A percentile compares a stretch with the other conserved stretches of the same genome.
Conservation (phyloP, 2,797 vertebrate species). For the Pogonophryne albipinna region DNA sequence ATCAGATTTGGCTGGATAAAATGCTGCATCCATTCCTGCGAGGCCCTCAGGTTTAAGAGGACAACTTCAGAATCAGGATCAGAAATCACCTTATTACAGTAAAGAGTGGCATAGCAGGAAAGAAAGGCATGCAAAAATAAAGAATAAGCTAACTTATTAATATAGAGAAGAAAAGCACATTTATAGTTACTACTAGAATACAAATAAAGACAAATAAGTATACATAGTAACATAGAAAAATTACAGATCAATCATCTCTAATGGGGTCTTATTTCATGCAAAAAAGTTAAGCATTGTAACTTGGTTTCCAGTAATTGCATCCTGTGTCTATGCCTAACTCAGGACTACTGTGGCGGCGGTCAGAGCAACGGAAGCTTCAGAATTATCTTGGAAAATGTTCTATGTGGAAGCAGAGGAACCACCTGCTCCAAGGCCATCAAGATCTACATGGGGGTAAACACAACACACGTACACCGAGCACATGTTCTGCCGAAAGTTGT, state of each 20-base stretch:
- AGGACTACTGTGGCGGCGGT: slow-evolving; percentile 88
- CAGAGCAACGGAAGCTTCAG: slow-evolving; percentile 84
- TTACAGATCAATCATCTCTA: background rate
- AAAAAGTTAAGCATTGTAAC: background rate
- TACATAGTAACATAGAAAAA: background rate
- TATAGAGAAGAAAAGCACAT: too few species aligned
- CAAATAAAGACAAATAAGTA: background rate
- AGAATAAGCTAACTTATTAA: too few species aligned
- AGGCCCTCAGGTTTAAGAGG: background rate
- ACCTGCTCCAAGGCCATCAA: slow-evolving; percentile 95
- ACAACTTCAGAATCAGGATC: too few species aligned
- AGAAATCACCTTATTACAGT: too few species aligned
- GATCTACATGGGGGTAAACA: slow-evolving; percentile 88
- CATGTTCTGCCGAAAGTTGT: background rate
- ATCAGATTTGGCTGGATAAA: background rate
- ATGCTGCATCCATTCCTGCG: background rate
- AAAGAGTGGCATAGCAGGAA: too few species aligned
- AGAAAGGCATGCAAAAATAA: too few species aligned
- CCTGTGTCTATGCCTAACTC: slow-evolving; percentile 18
- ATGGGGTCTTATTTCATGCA: background rate
- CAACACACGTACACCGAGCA: background rate
- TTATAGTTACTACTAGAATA: background rate
- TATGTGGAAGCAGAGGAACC: slow-evolving; percentile 92
- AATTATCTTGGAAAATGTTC: slow-evolving; percentile 92
- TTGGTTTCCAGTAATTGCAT: slow-evolving; percentile 2